Base-by-base conservation (phyloP, 1,140 invertebrate species). In the Drosophila mayri region DNA sequence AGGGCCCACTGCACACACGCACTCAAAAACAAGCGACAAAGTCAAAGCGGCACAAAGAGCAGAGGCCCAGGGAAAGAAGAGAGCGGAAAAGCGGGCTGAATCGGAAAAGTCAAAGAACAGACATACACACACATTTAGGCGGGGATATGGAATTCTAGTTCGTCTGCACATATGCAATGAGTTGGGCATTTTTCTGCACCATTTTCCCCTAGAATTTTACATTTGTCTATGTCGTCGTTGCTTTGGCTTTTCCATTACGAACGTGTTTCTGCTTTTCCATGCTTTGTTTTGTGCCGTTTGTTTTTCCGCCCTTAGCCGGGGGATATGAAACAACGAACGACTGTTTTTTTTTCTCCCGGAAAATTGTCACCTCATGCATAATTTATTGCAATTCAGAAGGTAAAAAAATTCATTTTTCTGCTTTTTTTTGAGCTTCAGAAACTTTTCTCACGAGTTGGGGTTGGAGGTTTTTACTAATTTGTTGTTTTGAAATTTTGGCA, bases 361-460 rank as follows among this genome's bases (percentile, higher is more conserved):
- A 90, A 90, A 90, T 90, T 88, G 78, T 90, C 78, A 66, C 75
- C 86, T 90, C 85, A 90, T 90, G 86, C 85, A 90, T 90, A 90
- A 90, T 90, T 90, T 90, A 90, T 90, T 81, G 78, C 85, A 90
- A 81, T 90, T 75, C 70, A 52, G 44, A 59, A 79, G 78, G 81
- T 90, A 90, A 67, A 67, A 90, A 90, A 90, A 81, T 85, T 90
- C 74, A 70, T 75, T 72, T 90, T 90, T 73, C 71, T 75, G 25
- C 22, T 63, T 55, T 52, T 10, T 32, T 18, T 16, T 9, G 9
- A 62, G 32, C 28, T 66, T 43, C 43, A 38, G 66, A 81, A 88
- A 90, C 52, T 60, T 77, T 67, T 62, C 40, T 25, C 44, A 30
- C 38, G 40, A 25, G 28, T 41, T 4, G 25, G 25, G 50, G 22